A percentile compares a stretch with the other conserved stretches of the same genome.
These are phyloP conservation scores for Cryptus viduatorius DNA, from an alignment of 2,888 invertebrate genomes.

Conservation along the genomic window DNA sequence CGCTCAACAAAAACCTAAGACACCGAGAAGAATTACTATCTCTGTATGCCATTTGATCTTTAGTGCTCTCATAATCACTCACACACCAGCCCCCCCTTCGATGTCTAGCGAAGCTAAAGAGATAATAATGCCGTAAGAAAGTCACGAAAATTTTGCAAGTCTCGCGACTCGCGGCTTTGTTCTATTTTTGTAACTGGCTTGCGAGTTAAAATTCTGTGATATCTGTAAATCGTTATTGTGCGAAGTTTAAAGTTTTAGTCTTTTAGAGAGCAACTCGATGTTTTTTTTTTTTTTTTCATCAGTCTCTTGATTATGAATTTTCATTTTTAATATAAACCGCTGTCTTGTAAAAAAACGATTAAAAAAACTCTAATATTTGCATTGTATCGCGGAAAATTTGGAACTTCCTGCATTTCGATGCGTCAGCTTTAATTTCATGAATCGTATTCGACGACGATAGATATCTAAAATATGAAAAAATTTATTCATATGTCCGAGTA, in stretches of 20 bases:
- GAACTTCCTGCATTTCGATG: not conserved
- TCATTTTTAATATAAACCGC: too few species aligned
- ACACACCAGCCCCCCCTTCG: conserved; percentile 29
- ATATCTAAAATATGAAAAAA: conserved; percentile 14
- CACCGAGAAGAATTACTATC: conserved; percentile 25
- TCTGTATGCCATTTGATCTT: conserved; percentile 49
- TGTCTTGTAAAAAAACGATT: too few species aligned
- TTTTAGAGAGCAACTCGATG: too few species aligned
- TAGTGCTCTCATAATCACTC: conserved; percentile 22
- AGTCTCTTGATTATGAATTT: too few species aligned
- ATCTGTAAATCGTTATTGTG: not conserved
- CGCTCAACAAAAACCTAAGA: conserved; percentile 1
- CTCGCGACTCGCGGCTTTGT: conserved; percentile 3
- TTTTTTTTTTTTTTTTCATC: too few species aligned
- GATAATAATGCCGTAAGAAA: conserved; percentile 17
- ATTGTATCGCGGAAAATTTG: too few species aligned
- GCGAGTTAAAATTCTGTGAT: not conserved
- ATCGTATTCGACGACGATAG: not conserved
- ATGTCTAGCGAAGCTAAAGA: conserved; percentile 3
- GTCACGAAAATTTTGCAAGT: conserved; percentile 24
- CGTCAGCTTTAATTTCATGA: conserved; percentile 15
- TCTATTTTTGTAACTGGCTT: conserved; percentile 11
- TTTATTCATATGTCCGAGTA: conserved; percentile 8
- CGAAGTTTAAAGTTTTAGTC: not conserved
- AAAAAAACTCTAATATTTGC: too few species aligned